Base-by-base conservation (phyloP, 30 jellyfish, hydroid and myxozoan species). In the Turritopsis rubra region DNA sequence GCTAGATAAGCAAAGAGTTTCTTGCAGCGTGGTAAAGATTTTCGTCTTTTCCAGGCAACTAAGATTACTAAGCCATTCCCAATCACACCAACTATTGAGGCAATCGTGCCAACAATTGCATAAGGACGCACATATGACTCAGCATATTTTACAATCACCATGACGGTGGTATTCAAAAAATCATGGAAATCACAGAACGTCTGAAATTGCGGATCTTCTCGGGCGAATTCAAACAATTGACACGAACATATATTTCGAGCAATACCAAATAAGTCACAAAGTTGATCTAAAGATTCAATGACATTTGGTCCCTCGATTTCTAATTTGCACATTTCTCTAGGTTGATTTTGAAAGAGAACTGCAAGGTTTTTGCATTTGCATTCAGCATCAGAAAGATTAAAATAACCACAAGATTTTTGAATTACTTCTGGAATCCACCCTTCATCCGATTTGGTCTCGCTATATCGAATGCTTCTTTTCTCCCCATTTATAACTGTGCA, bases 1-100 rank as follows among this genome's bases (percentile, higher is more conserved):
- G 94, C 94, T 0, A 86, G 81, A 28, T 85, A 60, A 30, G 82
- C 79, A 1, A 86, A 52, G 76, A 77, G 73, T 16, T 28, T 81
- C 54, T 86, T 86, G 88, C 85, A 86, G 9, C 88, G 88, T 29
- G 79, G 84, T 1, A 60, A 26, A 20, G 85, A 16, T 26, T 24
- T 74, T n/a, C 82, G 9, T 20, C 9, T 24, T 74, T 21, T 22
- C 28, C 28, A 20, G 71, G 82, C 82, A 3, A 74, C 82, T 23
- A 29, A 28, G 24, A 74, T 27, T 28, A 74, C 82, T 16, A 74
- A 24, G 9, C 27, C 27, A 74, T 74, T 74, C 21, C 82, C 82
- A 21, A 30, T 30, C 54, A 74, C 41, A 20, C 82, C 82, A 0
- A 30, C n/a, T n/a, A 74, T 21, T 74, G 82, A 27, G 18, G 82